These are phyloP conservation scores for Drosophila fungiperda DNA, from an alignment of 2,888 invertebrate species.

Conservation along the genomic window DNA sequence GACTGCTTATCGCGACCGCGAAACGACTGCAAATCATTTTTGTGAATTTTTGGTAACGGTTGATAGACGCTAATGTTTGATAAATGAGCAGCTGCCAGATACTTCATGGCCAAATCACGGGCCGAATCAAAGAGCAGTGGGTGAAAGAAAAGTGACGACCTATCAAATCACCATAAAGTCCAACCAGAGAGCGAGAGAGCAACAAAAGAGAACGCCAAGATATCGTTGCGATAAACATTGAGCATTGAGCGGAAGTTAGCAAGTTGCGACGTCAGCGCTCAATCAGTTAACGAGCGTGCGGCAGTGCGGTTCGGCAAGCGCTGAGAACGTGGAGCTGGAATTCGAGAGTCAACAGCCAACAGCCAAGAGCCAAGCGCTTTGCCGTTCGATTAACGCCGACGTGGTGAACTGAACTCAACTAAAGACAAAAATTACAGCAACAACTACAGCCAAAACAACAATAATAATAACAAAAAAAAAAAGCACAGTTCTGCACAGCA, in stretches of 20 bases:
- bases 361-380: conserved; percentile 29
- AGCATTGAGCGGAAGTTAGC: conserved; percentile 33
- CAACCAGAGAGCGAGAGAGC: conserved; percentile 10
- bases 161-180: conserved; percentile 11
- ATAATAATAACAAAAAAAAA: conserved; percentile 28
- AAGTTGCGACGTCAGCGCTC: conserved; percentile 59
- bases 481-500: conserved; percentile 16
- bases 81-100: conserved; percentile 39
- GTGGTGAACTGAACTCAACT: conserved; percentile 62
- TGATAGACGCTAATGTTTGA: conserved; percentile 53
- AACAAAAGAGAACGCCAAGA: conserved; percentile 8
- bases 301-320: conserved; percentile 50
- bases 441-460: conserved; percentile 8
- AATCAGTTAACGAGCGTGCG: conserved; percentile 69
- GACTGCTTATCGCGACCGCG: conserved; percentile 45
- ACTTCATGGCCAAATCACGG: conserved; percentile 15
- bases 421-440: conserved; percentile 11
- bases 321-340: conserved; percentile 42
- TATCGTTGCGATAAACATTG: conserved; percentile 67
- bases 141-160: conserved; percentile 45
- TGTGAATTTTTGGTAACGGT: conserved; percentile 24
- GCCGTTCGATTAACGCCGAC: conserved; percentile 71
- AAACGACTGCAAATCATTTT: conserved; percentile 19
- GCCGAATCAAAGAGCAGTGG: conserved; percentile 25
- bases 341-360: conserved; percentile 31